Percentiles rank a stretch among this genome's conserved stretches.
phyloP scores from a whole-genome alignment of 2,888 invertebrate species.

The Chorisops tibialis region DNA sequence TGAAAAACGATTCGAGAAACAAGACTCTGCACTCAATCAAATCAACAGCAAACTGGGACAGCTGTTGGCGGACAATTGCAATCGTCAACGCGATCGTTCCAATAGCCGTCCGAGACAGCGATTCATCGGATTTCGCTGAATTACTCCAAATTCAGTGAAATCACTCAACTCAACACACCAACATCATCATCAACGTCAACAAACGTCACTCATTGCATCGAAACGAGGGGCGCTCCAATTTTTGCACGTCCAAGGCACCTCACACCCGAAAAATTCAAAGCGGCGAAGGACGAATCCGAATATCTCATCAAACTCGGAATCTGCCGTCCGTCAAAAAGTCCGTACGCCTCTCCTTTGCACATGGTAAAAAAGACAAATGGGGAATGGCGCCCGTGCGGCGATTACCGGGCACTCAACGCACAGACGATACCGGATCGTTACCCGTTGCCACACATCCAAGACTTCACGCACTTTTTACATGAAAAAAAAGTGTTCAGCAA shows the following conservation, averaged over 20 bases:
- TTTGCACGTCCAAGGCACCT: constrained; percentile 31
- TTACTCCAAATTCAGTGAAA: background rate
- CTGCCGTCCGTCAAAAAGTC: constrained; percentile 44
- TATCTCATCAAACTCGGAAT: constrained; percentile 40
- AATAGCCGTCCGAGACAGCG: background rate
- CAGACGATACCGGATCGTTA: background rate
- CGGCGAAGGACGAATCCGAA: background rate
- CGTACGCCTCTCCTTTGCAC: constrained; percentile 46
- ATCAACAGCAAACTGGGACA: too few relatives aligned
- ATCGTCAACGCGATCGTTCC: too few relatives aligned
- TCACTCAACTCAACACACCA: background rate
- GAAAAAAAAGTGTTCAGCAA: background rate
- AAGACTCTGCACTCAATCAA: too few relatives aligned
- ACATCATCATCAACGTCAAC: background rate
- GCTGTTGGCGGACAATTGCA: too few relatives aligned
- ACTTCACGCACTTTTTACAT: background rate
- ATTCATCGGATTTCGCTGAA: background rate
- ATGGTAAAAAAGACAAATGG: constrained; percentile 29
- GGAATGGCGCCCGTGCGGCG: constrained; percentile 39
- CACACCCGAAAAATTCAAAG: constrained; percentile 32
- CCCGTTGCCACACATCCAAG: constrained; percentile 10
- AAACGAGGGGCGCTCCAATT: background rate
- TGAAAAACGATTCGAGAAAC: too few relatives aligned
- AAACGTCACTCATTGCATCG: background rate
- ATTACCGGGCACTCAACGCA: constrained; percentile 30